These are phyloP conservation scores for Lasiommata megera DNA, from an alignment of 2,888 invertebrate species.

Conservation along the genomic window DNA sequence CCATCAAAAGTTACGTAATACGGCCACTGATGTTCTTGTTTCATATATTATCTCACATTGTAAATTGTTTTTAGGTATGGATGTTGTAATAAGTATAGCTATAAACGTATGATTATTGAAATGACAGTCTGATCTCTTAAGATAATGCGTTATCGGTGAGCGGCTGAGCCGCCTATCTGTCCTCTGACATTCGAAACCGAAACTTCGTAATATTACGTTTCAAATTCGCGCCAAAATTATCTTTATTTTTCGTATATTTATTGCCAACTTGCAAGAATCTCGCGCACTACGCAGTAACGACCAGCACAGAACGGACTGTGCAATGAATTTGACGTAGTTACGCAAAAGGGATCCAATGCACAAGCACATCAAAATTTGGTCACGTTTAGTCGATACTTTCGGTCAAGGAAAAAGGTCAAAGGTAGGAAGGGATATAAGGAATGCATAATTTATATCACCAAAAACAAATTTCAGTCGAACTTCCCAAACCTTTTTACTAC, in stretches of 20 bases:
- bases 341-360: too few relatives aligned
- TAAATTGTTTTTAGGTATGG: constrained; percentile 74
- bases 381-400: too few relatives aligned
- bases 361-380: too few relatives aligned
- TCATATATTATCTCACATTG: constrained; percentile 42
- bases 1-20: not conserved
- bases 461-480: too few relatives aligned
- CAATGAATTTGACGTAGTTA: too few relatives aligned
- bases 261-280: too few relatives aligned
- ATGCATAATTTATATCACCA: too few relatives aligned
- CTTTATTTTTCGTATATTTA: constrained; percentile 11
- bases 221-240: constrained; percentile 29
- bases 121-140: constrained; percentile 80
- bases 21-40: not conserved
- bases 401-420: too few relatives aligned
- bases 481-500: too few relatives aligned
- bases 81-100: constrained; percentile 74
- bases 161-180: constrained; percentile 45
- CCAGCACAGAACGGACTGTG: too few relatives aligned
- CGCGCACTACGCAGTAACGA: too few relatives aligned
- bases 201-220: constrained; percentile 23
- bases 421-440: too few relatives aligned
- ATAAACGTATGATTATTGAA: constrained; percentile 75
- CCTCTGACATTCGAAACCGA: constrained; percentile 31
- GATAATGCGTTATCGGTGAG: constrained; percentile 55